Evolutionary conservation across 2,888 invertebrate genomes (phyloP).

Genomic region (Seira sanloemensis): DNA sequence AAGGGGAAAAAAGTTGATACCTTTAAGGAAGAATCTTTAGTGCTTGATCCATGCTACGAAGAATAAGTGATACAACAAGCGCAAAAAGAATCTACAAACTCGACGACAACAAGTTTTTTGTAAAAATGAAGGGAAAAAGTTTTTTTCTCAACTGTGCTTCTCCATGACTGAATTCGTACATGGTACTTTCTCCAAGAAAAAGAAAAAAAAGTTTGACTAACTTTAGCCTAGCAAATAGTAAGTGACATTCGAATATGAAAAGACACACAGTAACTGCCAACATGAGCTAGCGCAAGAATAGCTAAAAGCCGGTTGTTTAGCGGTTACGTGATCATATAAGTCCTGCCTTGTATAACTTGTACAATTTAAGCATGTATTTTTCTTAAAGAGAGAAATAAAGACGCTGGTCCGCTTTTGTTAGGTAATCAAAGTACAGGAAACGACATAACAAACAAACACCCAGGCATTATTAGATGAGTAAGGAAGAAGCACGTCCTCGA

Average conservation of each 20-base stretch:
- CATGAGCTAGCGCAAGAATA: neutral
- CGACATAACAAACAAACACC: conserved; percentile 33
- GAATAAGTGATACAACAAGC: neutral
- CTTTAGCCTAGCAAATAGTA: neutral
- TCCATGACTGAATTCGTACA: neutral
- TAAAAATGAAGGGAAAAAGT: neutral
- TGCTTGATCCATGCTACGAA: neutral
- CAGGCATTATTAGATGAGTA: conserved; percentile 38
- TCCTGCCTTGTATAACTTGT: neutral
- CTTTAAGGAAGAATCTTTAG: neutral
- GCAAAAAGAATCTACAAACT: neutral
- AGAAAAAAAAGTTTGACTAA: neutral
- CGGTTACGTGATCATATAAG: conserved; percentile 9
- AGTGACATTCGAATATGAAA: neutral
- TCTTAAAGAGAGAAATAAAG: neutral
- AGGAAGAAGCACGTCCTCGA: conserved; percentile 23
- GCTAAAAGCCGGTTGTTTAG: neutral
- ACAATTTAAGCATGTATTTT: too few species aligned
- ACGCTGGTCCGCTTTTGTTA: too few species aligned
- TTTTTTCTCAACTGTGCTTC: neutral
- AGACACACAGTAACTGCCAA: neutral
- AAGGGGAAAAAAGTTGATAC: neutral
- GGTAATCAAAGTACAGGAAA: conserved; percentile 51
- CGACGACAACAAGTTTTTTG: neutral
- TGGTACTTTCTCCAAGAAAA: neutral